Conservation (phyloP, 2,888 invertebrate genomes). For the Clostera curtula region DNA sequence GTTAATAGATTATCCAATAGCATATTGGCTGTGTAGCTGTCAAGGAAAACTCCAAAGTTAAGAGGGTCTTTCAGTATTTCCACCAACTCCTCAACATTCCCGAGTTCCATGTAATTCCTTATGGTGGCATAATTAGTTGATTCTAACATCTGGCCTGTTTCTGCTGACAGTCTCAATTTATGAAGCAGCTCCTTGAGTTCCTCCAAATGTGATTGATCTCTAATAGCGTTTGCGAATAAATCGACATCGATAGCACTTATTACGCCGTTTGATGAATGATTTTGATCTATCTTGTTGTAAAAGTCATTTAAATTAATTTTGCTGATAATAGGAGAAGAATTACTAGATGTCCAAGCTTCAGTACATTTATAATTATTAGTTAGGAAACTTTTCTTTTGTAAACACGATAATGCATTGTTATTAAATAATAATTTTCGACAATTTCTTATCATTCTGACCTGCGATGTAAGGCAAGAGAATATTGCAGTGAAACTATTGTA, state of each 20-base stretch:
- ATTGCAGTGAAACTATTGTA: too few relatives aligned
- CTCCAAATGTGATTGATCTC: slow-evolving; percentile 73
- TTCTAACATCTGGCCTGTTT: slow-evolving; percentile 80
- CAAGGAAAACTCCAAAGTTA: slow-evolving; percentile 94
- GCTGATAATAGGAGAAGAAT: slow-evolving; percentile 76
- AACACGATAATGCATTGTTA: slow-evolving; percentile 15
- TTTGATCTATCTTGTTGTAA: slow-evolving; percentile 81
- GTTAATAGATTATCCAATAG: slow-evolving; percentile 86
- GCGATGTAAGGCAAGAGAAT: too few relatives aligned
- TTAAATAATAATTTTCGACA: slow-evolving; percentile 22
- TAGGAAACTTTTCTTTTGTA: slow-evolving; percentile 71
- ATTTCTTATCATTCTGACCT: slow-evolving; percentile 33
- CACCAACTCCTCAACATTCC: slow-evolving; percentile 78
- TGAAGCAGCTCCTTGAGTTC: slow-evolving; percentile 83
- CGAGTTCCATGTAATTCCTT: slow-evolving; percentile 71
- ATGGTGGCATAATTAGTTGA: slow-evolving; percentile 90
- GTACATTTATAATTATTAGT: slow-evolving; percentile 83
- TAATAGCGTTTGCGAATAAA: slow-evolving; percentile 82
- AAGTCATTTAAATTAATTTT: slow-evolving; percentile 80
- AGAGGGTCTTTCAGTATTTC: slow-evolving; percentile 85
- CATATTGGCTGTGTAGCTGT: slow-evolving; percentile 84
- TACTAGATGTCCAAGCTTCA: slow-evolving; percentile 80
- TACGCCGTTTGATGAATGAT: slow-evolving; percentile 75
- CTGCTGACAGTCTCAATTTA: slow-evolving; percentile 82
- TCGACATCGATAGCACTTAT: slow-evolving; percentile 89